phyloP scores from a whole-genome alignment of 2,797 vertebrate genomes.

The Gallirallus australis region DNA sequence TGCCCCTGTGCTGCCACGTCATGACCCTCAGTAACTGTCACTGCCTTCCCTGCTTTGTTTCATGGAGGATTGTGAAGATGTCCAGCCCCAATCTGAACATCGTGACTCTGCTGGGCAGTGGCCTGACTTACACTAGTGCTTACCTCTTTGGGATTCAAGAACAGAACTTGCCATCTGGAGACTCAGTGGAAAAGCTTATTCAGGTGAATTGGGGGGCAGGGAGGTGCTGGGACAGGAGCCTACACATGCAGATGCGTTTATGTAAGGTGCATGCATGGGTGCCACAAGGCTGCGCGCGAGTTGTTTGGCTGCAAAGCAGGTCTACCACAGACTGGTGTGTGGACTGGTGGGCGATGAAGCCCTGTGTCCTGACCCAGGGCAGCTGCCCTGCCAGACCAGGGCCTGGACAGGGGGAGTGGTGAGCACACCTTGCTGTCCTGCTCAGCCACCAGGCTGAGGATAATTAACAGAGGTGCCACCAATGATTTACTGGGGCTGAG shows the following conservation, averaged over 20 bases:
- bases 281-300: not conserved
- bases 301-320: not conserved
- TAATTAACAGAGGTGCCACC: not conserved
- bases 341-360: not conserved
- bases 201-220: conserved; percentile 79
- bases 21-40: not conserved
- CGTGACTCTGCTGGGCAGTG: conserved; percentile 91
- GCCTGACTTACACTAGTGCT: conserved; percentile 90
- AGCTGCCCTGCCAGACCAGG: rapidly evolving
- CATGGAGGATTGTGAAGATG: conserved; percentile 96
- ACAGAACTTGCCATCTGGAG: conserved; percentile 60
- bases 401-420: not conserved
- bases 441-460: not conserved
- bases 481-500: not conserved
- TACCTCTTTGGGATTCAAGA: conserved; percentile 91
- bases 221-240: not conserved
- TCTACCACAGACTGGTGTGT: not conserved
- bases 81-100: conserved; percentile 97
- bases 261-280: not conserved
- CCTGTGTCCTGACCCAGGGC: not conserved
- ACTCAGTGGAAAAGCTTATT: conserved; percentile 82
- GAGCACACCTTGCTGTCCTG: not conserved
- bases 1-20: not conserved
- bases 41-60: conserved; percentile 35
- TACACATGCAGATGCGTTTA: rapidly evolving